Evolutionary conservation across 2,113 vertebrate species (phyloP).

Genomic region (Brachionichthys hirsutus): DNA sequence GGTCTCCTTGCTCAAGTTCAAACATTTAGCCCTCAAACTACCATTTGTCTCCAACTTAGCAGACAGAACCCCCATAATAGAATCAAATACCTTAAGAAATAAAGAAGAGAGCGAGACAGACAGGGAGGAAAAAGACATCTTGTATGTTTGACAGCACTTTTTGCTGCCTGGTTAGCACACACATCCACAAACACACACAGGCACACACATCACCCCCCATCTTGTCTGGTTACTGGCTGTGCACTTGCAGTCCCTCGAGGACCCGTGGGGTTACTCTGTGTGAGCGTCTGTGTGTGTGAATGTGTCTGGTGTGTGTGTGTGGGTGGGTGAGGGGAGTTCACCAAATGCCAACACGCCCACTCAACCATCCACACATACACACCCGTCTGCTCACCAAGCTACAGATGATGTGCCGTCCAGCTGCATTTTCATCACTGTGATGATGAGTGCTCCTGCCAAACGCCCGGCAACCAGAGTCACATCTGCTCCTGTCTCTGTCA

Average conservation of each 20-base stretch:
- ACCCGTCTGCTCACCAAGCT: constrained; percentile 46
- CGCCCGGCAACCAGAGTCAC: constrained; percentile 79
- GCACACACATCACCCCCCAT: constrained; percentile 29
- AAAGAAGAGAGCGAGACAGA: constrained; percentile 25
- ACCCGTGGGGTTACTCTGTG: constrained; percentile 51
- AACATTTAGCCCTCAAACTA: constrained; percentile 76
- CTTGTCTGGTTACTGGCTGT: constrained; percentile 75
- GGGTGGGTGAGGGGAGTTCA: constrained; percentile 68
- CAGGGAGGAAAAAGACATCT: constrained; percentile 56
- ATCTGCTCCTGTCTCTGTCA: constrained; percentile 77
- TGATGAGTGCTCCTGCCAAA: constrained; percentile 78
- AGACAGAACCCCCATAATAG: constrained; percentile 65
- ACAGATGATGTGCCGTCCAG: constrained; percentile 77
- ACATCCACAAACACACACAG: constrained; percentile 12
- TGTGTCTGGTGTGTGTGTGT: constrained; percentile 26
- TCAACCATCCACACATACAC: constrained; percentile 18
- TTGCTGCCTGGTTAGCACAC: constrained; percentile 66
- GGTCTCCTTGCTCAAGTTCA: constrained; percentile 79
- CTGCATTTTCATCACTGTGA: constrained; percentile 74
- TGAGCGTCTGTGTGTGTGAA: constrained; percentile 22
- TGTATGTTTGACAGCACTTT: constrained; percentile 73
- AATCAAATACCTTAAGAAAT: constrained; percentile 73
- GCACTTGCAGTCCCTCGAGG: constrained; percentile 75
- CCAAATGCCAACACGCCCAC: constrained; percentile 57
- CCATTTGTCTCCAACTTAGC: constrained; percentile 72